Percentiles rank a stretch among this genome's conserved stretches.
Evolutionary conservation across 2,113 vertebrate species (phyloP).

Genomic region (Hystrix cristata): DNA sequence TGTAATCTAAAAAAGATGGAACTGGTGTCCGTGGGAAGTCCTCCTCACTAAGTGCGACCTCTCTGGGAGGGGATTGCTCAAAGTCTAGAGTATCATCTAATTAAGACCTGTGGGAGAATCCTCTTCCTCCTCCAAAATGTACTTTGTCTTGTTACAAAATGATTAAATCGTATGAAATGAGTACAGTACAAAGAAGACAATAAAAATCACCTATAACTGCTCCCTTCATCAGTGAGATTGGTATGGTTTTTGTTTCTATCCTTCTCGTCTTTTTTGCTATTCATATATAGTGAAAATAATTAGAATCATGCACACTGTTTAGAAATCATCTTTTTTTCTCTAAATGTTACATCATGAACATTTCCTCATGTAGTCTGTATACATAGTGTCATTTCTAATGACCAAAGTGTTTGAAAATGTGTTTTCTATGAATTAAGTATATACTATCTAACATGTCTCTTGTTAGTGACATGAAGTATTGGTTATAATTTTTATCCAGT

Average conservation of each 20-base stretch:
- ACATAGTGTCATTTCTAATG: not conserved
- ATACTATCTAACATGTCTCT: not conserved
- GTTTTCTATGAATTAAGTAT: not conserved
- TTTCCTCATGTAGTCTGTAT: not conserved
- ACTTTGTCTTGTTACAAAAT: conserved; percentile 34
- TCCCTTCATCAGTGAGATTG: not conserved
- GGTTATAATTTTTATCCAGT: not conserved
- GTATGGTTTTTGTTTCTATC: not conserved
- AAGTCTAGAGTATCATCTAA: conserved; percentile 76
- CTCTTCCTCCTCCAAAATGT: conserved; percentile 30
- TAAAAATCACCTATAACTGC: not conserved
- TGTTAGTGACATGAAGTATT: not conserved
- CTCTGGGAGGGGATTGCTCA: conserved; percentile 63
- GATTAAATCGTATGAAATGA: not conserved
- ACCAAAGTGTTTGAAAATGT: not conserved
- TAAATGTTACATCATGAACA: not conserved
- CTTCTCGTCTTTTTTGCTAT: conserved; percentile 34
- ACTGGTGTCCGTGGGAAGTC: conserved; percentile 8
- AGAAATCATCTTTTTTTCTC: not conserved
- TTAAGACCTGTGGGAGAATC: conserved; percentile 83
- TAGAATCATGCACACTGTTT: not conserved
- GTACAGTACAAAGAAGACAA: not conserved
- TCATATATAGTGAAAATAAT: not conserved
- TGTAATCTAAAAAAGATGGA: conserved; percentile 26
- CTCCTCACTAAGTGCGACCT: conserved; percentile 57